Base-by-base conservation (phyloP, 2,113 vertebrate genomes). In the Egretta garzetta region DNA sequence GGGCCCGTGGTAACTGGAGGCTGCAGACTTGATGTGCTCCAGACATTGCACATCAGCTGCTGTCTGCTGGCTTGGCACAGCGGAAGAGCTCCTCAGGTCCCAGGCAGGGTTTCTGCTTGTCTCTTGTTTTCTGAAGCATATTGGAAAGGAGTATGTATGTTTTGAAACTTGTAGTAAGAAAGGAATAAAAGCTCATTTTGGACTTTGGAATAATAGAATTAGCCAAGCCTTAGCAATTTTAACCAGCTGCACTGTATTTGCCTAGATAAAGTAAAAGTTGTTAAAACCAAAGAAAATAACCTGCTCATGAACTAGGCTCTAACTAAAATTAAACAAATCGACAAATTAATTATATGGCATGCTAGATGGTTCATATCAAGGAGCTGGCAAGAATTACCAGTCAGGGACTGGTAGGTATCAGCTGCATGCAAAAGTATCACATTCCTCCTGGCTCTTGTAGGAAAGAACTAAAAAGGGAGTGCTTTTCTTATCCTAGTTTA, bases 1-100 rank as follows among this genome's bases (percentile, higher is more conserved):
- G 0, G 23, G 59, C 7, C 41, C 0, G 0, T 6, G 21, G 52
- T 20, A 18, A 4, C 47, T 30, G 85, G 30, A 41, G 39, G 28
- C 30, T 63, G 41, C 47, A 16, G 52, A 16, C 24, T 63, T 33
- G 27, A 3, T 24, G 47, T 32, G 35, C 21, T 81, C 18, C 1
- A 6, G 47, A 43, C 41, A 5, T 64, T 55, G 32, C 37, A 6
- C 8, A 7, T 13, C 45, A 45, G 53, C 33, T 62, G 86, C 41
- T 74, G 6, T 15, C 35, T 6, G 24, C 41, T 12, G 22, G 8
- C 27, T 41, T 76, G 49, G 72, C 17, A 7, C 17, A 35, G 67
- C 2, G 0, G 35, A 49, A 50, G 32, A 37, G 47, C 32, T 59
- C 32, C 15, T 20, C 1, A 37, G n/a, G 12, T 53, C 60, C 70